These are phyloP conservation scores for Melipona quadrifasciata DNA, from an alignment of 1,140 invertebrate species.

Conservation along the genomic window DNA sequence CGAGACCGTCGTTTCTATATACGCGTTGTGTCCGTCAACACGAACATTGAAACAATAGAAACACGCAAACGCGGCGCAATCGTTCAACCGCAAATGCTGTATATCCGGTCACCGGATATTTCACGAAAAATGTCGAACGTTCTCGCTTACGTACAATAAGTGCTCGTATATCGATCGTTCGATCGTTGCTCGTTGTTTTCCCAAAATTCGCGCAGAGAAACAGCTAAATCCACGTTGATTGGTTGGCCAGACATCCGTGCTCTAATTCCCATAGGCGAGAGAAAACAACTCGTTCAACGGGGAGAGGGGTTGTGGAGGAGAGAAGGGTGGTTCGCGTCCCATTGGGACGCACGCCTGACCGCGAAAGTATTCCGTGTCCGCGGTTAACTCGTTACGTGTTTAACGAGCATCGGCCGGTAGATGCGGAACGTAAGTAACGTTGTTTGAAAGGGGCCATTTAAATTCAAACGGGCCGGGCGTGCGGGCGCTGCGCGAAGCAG, in stretches of 20 bases:
- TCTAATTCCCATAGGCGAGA: too few species aligned
- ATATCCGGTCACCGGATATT: too few species aligned
- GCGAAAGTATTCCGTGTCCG: conserved; percentile 27
- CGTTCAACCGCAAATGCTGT: too few species aligned
- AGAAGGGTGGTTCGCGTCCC: not conserved
- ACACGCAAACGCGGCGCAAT: too few species aligned
- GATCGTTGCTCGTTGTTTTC: too few species aligned
- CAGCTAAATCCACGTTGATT: too few species aligned
- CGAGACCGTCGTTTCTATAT: not conserved
- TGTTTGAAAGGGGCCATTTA: conserved; percentile 23
- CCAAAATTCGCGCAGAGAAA: too few species aligned
- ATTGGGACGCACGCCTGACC: too few species aligned
- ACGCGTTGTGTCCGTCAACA: not conserved
- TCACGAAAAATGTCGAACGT: too few species aligned
- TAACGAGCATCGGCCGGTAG: conserved; percentile 16
- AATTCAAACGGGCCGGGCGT: conserved; percentile 4
- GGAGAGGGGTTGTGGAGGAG: not conserved
- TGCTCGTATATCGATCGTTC: too few species aligned
- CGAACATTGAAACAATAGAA: not conserved
- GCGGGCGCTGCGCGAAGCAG: conserved; percentile 19
- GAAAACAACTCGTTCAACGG: not conserved
- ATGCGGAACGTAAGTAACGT: conserved; percentile 25
- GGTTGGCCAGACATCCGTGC: too few species aligned
- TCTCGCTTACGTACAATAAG: too few species aligned
- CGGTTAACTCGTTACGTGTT: conserved; percentile 28